These are phyloP conservation scores for Pungitius pungitius DNA, from an alignment of 2,113 vertebrate species.

Conservation along the genomic window DNA sequence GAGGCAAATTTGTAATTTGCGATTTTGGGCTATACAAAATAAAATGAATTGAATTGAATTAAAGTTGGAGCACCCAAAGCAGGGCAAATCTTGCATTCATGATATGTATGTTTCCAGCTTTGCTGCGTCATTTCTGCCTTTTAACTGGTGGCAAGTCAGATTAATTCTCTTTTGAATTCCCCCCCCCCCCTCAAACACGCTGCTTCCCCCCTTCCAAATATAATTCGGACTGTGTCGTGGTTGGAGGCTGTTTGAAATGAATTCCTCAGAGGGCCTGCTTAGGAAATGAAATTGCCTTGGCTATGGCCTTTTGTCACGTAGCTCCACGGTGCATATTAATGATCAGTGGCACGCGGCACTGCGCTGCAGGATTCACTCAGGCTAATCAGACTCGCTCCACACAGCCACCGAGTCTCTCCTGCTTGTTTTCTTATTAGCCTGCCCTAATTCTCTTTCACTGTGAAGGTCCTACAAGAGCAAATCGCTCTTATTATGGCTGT, in stretches of 20 bases:
- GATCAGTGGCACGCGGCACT: slow-evolving; percentile 45
- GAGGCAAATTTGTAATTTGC: too few species aligned
- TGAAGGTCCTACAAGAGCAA: not conserved
- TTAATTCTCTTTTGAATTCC: not conserved
- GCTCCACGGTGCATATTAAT: slow-evolving; percentile 71
- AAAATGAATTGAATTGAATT: too few species aligned
- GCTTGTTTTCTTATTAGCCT: slow-evolving; percentile 27
- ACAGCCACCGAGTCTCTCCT: slow-evolving; percentile 16
- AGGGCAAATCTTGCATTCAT: slow-evolving; percentile 48
- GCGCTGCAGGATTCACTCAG: slow-evolving; percentile 28
- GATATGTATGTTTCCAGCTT: slow-evolving; percentile 40
- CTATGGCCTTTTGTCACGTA: slow-evolving; percentile 63
- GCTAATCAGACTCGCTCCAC: slow-evolving; percentile 27
- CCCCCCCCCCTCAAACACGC: slow-evolving; percentile 46
- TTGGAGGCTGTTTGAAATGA: slow-evolving; percentile 76
- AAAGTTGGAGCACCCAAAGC: slow-evolving; percentile 10
- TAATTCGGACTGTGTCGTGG: slow-evolving; percentile 62
- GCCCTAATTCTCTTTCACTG: slow-evolving; percentile 6
- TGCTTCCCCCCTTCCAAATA: slow-evolving; percentile 43
- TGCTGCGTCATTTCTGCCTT: slow-evolving; percentile 43
- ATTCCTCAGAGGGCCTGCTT: slow-evolving; percentile 70
- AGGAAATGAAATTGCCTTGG: slow-evolving; percentile 73
- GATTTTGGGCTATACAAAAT: too few species aligned
- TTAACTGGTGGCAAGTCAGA: slow-evolving; percentile 46
- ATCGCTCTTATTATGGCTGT: not conserved